Base-by-base conservation (phyloP, 1,140 invertebrate genomes). In the Papilio xuthus region DNA sequence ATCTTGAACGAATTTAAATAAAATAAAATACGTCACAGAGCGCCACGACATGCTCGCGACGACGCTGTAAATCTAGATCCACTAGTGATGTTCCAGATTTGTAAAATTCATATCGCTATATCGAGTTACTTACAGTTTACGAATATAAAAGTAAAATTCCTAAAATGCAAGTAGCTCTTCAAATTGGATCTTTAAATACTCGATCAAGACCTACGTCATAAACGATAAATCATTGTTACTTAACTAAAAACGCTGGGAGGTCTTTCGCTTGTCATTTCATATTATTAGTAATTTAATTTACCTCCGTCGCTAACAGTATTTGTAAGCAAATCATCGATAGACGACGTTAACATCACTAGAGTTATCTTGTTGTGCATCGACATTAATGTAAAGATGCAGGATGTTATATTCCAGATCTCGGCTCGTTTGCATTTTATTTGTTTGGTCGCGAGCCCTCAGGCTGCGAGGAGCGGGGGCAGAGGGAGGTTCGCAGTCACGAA, bases 401-500 rank as follows among this genome's bases (percentile, higher is more conserved):
- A 50, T 44, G 71, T 73, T 73, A 73, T 44, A 73, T 73, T 73
- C 71, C 71, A 73, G 71, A 73, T 73, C 60, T 67, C 26, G 26
- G 20, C 71, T 47, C 37, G 37, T 73, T 73, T 73, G 71, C 71
- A 73, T 73, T 73, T 47, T 73, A 47, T 73, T 73, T 47, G 71
- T 44, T 47, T 73, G 71, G 9, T 20, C 4, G 71, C 20, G 12
- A 47, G 20, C 20, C 42, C 71, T 13, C 23, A 20, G 42, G 71
- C 20, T n/a, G 13, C 10, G 20, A 8, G 50, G 50, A 1, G 50
- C 8, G 12, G 71, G 71, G 20, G 15, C 10, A 4, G 70, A n/a
- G 4, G 71, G 20, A 1, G 23, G 2, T 0, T 42, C 26, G 12
- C 41, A 73, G 23, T 73, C 71, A 73, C 71, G 71, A 73, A 26